Conservation (phyloP, 2,113 vertebrate species). For the Pluvialis apricaria region DNA sequence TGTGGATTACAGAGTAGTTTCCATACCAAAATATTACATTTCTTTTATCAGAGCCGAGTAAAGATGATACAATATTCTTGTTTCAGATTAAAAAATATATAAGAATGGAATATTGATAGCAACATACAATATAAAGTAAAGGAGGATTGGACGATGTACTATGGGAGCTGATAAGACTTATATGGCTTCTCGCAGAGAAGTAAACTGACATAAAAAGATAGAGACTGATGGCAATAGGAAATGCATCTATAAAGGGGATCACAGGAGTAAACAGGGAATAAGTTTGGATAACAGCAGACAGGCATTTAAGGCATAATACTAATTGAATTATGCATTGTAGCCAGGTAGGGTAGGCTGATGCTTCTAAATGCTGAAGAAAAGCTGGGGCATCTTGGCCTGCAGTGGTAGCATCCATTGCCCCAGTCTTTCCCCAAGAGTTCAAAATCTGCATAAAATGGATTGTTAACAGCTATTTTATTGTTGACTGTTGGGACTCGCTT, state of each 20-base stretch:
- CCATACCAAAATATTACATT: constrained; percentile 62
- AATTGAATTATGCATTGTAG: constrained; percentile 67
- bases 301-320: constrained; percentile 53
- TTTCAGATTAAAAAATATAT: constrained; percentile 67
- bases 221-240: constrained; percentile 60
- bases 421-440: not conserved
- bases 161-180: constrained; percentile 64
- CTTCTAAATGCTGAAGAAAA: constrained; percentile 19
- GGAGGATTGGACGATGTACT: constrained; percentile 7
- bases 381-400: constrained; percentile 29
- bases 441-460: not conserved
- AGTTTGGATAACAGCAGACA: constrained; percentile 43
- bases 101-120: constrained; percentile 65
- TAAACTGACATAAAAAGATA: constrained; percentile 64
- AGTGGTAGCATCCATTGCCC: not conserved
- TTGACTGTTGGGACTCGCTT: not conserved
- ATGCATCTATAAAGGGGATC: constrained; percentile 44
- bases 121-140: constrained; percentile 22
- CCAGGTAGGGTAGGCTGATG: constrained; percentile 32
- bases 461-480: not conserved
- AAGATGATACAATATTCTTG: constrained; percentile 65
- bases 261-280: constrained; percentile 57
- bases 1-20: constrained; percentile 63
- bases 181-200: constrained; percentile 24
- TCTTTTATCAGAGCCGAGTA: constrained; percentile 68